These are phyloP conservation scores for Lophotis ruficrista DNA, from an alignment of 2,113 vertebrate genomes.

Conservation along the genomic window DNA sequence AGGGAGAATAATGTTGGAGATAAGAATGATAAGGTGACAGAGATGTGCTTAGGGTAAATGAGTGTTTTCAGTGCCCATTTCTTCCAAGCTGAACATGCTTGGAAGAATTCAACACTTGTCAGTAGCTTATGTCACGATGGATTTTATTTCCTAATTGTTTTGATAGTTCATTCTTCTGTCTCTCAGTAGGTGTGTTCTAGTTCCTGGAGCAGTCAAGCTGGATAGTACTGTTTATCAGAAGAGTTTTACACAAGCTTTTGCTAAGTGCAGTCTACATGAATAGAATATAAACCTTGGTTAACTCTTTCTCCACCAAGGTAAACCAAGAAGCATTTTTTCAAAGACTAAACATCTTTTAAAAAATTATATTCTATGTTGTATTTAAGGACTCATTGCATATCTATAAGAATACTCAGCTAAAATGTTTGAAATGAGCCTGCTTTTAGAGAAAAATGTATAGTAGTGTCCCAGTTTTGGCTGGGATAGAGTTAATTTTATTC, in stretches of 20 bases:
- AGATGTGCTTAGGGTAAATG: background rate
- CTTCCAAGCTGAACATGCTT: background rate
- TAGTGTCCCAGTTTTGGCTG: no score
- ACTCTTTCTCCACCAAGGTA: background rate
- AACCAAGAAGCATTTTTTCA: background rate
- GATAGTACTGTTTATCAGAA: background rate
- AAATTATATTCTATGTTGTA: background rate
- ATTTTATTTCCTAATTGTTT: background rate
- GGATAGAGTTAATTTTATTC: no score
- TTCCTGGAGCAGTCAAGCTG: background rate
- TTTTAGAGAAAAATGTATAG: conserved; percentile 31
- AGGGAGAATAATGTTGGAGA: background rate
- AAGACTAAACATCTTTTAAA: background rate
- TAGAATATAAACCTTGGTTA: background rate
- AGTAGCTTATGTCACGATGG: background rate
- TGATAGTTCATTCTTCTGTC: background rate
- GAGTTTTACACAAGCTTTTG: background rate
- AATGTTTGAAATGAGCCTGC: conserved; percentile 47
- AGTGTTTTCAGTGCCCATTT: background rate
- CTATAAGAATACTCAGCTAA: conserved; percentile 49
- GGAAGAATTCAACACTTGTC: background rate
- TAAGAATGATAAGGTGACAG: background rate
- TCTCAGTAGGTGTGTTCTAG: background rate
- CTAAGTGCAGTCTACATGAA: background rate
- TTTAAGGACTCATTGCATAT: background rate